A percentile compares a stretch with the other conserved stretches of the same genome.
These are phyloP conservation scores for Pyrgus malvae DNA, from an alignment of 2,888 invertebrate genomes.

Conservation along the genomic window DNA sequence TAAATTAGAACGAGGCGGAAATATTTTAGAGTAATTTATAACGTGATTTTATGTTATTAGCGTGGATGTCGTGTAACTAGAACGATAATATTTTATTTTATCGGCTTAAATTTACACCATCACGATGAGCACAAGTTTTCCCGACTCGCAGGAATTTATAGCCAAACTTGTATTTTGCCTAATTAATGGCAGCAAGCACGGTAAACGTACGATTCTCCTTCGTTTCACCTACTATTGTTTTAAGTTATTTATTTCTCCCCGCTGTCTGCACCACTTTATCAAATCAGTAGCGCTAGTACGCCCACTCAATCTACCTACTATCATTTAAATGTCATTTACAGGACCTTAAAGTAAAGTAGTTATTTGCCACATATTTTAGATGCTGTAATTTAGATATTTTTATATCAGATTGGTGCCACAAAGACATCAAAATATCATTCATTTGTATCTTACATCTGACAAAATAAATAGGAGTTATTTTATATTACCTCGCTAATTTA, in stretches of 20 bases:
- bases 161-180: constrained; percentile 76
- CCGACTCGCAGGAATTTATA: constrained; percentile 72
- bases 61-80: constrained; percentile 60
- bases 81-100: constrained; percentile 76
- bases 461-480: too few relatives aligned
- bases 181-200: constrained; percentile 75
- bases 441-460: too few relatives aligned
- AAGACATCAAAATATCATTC: too few relatives aligned
- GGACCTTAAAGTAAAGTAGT: too few relatives aligned
- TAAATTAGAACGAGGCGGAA: constrained; percentile 56
- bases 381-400: too few relatives aligned
- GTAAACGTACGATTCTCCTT: constrained; percentile 59
- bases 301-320: not conserved
- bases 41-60: constrained; percentile 71
- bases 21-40: constrained; percentile 69
- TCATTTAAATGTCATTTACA: too few relatives aligned
- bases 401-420: too few relatives aligned
- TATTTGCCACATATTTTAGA: too few relatives aligned
- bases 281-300: not conserved
- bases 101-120: constrained; percentile 72
- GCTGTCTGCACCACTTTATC: too few relatives aligned
- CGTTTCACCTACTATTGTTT: constrained; percentile 67
- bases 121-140: constrained; percentile 71
- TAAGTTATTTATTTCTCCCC: constrained; percentile 44
- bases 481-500: too few relatives aligned